phyloP scores from a whole-genome alignment of 2,888 invertebrate species.

The Ferdinandea cuprea region DNA sequence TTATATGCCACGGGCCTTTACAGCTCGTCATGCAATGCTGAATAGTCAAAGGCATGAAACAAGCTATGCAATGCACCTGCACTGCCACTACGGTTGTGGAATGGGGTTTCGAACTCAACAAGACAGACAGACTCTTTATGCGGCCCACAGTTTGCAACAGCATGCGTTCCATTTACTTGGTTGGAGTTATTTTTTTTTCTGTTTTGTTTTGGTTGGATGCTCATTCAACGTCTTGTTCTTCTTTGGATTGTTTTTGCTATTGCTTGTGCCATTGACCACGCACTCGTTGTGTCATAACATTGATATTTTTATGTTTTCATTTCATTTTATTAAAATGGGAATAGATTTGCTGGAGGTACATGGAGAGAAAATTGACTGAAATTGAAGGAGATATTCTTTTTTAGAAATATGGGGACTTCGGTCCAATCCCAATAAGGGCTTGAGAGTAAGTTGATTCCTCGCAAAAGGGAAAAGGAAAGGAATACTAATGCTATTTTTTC shows the following conservation, averaged over 20 bases:
- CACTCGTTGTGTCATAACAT: slow-evolving; percentile 67
- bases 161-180: slow-evolving; percentile 33
- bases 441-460: too few species aligned
- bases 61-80: slow-evolving; percentile 70
- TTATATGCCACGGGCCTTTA: slow-evolving; percentile 60
- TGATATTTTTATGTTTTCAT: slow-evolving; percentile 60
- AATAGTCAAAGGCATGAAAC: slow-evolving; percentile 54
- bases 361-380: slow-evolving; percentile 35
- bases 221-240: slow-evolving; percentile 14
- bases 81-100: slow-evolving; percentile 13
- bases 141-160: slow-evolving; percentile 47
- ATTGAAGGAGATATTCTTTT: too few species aligned
- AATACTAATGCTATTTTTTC: too few species aligned
- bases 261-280: slow-evolving; percentile 65
- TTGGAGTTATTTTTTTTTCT: not conserved
- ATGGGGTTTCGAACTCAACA: slow-evolving; percentile 24
- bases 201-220: slow-evolving; percentile 1
- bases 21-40: slow-evolving; percentile 54
- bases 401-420: too few species aligned
- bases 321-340: slow-evolving; percentile 19
- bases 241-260: slow-evolving; percentile 23
- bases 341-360: slow-evolving; percentile 10
- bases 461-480: too few species aligned
- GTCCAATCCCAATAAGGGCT: too few species aligned
- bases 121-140: slow-evolving; percentile 65